phyloP scores from a whole-genome alignment of 1,140 invertebrate species.

The Scaptodrosophila lebanonensis region DNA sequence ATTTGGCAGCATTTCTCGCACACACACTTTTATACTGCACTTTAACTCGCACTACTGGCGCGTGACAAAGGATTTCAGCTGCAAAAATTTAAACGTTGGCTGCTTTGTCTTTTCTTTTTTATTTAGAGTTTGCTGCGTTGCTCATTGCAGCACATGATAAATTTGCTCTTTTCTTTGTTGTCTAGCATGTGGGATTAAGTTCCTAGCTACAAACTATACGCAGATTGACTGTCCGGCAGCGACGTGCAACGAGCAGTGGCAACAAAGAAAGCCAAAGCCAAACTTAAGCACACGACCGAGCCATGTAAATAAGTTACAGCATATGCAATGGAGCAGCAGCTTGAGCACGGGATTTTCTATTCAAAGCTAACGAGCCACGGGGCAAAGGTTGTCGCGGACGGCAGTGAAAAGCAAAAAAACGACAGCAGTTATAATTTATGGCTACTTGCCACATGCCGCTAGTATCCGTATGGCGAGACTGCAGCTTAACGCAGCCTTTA shows the following conservation, averaged over 20 bases:
- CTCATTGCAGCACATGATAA: slow-evolving; percentile 15
- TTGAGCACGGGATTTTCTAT: slow-evolving; percentile 41
- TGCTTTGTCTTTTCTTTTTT: slow-evolving; percentile 24
- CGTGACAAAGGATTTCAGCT: slow-evolving; percentile 22
- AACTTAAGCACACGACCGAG: too few relatives aligned
- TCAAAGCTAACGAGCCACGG: slow-evolving; percentile 48
- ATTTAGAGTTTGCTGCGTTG: neutral
- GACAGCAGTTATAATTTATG: slow-evolving; percentile 66
- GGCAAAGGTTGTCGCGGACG: slow-evolving; percentile 17
- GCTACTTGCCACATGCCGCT: too few relatives aligned
- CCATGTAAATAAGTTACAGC: slow-evolving; percentile 41
- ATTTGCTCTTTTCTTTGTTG: slow-evolving; percentile 59
- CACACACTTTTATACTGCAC: too few relatives aligned
- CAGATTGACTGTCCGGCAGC: slow-evolving; percentile 45
- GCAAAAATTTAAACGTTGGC: neutral
- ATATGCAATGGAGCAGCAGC: slow-evolving; percentile 28
- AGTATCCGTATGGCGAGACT: too few relatives aligned
- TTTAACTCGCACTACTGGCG: too few relatives aligned
- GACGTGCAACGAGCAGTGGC: neutral
- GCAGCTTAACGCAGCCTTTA: slow-evolving; percentile 18
- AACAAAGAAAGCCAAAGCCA: too few relatives aligned
- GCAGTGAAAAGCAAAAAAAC: slow-evolving; percentile 28
- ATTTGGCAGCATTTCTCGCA: neutral
- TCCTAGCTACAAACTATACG: slow-evolving; percentile 33
- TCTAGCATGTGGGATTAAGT: slow-evolving; percentile 60